Conservation (phyloP, 2,888 invertebrate genomes). For the Ormyrus nitidulus region DNA sequence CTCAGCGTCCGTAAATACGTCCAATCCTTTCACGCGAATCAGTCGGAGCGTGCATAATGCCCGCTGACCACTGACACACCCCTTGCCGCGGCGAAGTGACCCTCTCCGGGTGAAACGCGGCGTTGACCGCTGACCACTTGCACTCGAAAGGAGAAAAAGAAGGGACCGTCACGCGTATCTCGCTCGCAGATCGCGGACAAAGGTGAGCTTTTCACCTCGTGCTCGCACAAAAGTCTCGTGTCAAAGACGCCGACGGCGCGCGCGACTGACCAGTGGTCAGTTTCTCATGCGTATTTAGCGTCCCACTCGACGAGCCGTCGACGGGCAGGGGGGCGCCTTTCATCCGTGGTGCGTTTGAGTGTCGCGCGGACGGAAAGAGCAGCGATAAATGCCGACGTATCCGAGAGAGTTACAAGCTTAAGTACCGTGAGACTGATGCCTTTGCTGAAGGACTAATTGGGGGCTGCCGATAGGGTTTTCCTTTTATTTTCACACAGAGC, state of each 20-base stretch:
- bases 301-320: neutral
- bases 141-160: slow-evolving; percentile 11
- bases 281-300: slow-evolving; percentile 51
- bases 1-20: neutral
- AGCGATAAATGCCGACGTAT: neutral
- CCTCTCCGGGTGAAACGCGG: neutral
- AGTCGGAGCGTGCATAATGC: slow-evolving; percentile 42
- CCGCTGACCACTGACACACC: slow-evolving; percentile 36
- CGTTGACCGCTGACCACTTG: slow-evolving; percentile 14
- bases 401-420: slow-evolving; percentile 45
- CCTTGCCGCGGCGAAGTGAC: neutral
- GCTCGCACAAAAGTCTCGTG: too few relatives aligned
- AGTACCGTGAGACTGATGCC: slow-evolving; percentile 65
- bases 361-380: neutral
- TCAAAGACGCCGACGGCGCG: slow-evolving; percentile 5
- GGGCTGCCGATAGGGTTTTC: slow-evolving; percentile 7
- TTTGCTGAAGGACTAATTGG: slow-evolving; percentile 33
- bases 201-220: slow-evolving; percentile 32
- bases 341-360: too few relatives aligned
- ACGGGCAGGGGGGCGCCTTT: too few relatives aligned
- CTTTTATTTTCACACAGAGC: neutral
- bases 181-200: neutral
- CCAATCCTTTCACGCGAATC: slow-evolving; percentile 35
- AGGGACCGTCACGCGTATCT: neutral
- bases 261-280: slow-evolving; percentile 72